These are phyloP conservation scores for Nematopogon swammerdamellus DNA, from an alignment of 2,888 invertebrate genomes.

Conservation along the genomic window DNA sequence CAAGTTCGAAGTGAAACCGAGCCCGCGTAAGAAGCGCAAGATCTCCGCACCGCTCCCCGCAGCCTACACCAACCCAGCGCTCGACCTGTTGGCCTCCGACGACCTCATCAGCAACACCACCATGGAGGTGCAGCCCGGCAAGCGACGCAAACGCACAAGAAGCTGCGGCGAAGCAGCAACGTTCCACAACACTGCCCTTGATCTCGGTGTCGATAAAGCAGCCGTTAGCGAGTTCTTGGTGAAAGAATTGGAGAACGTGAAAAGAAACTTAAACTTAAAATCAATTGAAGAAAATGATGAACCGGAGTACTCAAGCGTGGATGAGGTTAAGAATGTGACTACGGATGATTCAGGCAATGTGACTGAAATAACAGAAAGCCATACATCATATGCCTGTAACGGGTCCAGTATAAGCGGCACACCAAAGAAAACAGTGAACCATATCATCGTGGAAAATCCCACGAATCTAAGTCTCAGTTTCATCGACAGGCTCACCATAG, in stretches of 20 bases:
- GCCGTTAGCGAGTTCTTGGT: slow-evolving; percentile 36
- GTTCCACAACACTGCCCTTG: slow-evolving; percentile 44
- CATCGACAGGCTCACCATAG: slow-evolving; percentile 39
- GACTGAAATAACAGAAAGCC: slow-evolving; percentile 1
- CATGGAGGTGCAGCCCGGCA: slow-evolving; percentile 43
- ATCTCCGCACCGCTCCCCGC: slow-evolving; percentile 30
- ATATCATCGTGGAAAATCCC: slow-evolving; percentile 34
- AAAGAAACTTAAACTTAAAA: slow-evolving; percentile 17
- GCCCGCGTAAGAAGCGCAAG: slow-evolving; percentile 35
- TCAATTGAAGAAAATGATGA: neutral
- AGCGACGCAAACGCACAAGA: slow-evolving; percentile 36
- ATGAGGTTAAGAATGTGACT: neutral
- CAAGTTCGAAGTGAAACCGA: slow-evolving; percentile 40
- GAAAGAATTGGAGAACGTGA: slow-evolving; percentile 40
- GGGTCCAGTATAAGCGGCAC: too few relatives aligned
- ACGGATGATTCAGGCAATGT: neutral
- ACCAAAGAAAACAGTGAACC: slow-evolving; percentile 19
- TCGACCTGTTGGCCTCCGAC: slow-evolving; percentile 43
- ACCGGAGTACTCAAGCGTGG: neutral
- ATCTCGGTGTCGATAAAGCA: slow-evolving; percentile 32
- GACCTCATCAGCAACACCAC: slow-evolving; percentile 48
- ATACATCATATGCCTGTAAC: too few relatives aligned
- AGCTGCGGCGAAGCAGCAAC: slow-evolving; percentile 30
- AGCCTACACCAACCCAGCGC: slow-evolving; percentile 41
- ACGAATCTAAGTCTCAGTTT: slow-evolving; percentile 41